phyloP scores from a whole-genome alignment of 1,140 invertebrate genomes.

The Drosophila miranda region DNA sequence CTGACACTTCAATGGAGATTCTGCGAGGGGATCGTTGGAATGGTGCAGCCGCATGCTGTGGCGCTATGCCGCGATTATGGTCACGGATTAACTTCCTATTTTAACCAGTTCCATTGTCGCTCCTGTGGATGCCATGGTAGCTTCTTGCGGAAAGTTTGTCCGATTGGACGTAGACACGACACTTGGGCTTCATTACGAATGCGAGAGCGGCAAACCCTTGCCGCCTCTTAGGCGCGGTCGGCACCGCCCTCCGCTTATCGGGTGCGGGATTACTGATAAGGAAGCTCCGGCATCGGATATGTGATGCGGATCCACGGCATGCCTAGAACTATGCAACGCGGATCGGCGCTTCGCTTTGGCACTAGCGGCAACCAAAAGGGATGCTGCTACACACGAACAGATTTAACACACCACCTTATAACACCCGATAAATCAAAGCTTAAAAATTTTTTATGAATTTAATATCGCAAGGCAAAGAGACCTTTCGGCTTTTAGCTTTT shows the following conservation, averaged over 20 bases:
- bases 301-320: neutral
- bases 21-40: neutral
- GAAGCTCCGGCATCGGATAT: neutral
- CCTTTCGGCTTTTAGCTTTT: neutral
- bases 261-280: slow-evolving; percentile 32
- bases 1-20: slow-evolving; percentile 76
- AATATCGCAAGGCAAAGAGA: slow-evolving; percentile 15
- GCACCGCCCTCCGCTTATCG: slow-evolving; percentile 35
- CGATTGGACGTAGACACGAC: slow-evolving; percentile 1
- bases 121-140: slow-evolving; percentile 33
- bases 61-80: slow-evolving; percentile 76
- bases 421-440: slow-evolving; percentile 55
- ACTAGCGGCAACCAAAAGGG: too few relatives aligned
- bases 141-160: neutral
- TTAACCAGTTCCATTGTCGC: slow-evolving; percentile 41
- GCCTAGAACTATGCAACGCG: slow-evolving; percentile 57
- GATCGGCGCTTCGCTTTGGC: neutral
- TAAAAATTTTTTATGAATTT: slow-evolving; percentile 47
- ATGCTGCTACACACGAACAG: neutral
- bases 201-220: slow-evolving; percentile 5
- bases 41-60: slow-evolving; percentile 72
- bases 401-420: slow-evolving; percentile 32
- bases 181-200: slow-evolving; percentile 8
- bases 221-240: slow-evolving; percentile 49
- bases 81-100: slow-evolving; percentile 76